Evolutionary conservation across 1,140 invertebrate species (phyloP).

Genomic region (Drosophila kurseongensis): DNA sequence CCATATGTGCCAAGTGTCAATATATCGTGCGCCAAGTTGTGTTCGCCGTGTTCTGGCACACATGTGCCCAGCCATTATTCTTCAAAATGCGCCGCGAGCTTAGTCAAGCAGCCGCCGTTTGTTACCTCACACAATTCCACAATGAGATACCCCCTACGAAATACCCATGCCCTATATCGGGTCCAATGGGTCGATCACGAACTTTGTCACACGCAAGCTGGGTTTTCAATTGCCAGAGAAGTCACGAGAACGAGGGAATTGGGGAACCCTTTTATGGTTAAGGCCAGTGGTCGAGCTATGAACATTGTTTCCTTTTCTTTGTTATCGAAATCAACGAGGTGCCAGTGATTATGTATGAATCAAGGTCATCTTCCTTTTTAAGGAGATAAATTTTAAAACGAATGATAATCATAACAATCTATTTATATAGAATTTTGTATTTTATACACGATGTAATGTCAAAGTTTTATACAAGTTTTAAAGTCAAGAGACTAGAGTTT

Average conservation of each 20-base stretch:
- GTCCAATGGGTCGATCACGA: slow-evolving; percentile 49
- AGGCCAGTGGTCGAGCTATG: background rate
- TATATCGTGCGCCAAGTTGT: slow-evolving; percentile 52
- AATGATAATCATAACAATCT: too few relatives aligned
- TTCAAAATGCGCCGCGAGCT: slow-evolving; percentile 74
- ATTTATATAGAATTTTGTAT: too few relatives aligned
- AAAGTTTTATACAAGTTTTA: too few relatives aligned
- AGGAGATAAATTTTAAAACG: background rate
- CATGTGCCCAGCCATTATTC: slow-evolving; percentile 55
- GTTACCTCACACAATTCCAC: slow-evolving; percentile 49
- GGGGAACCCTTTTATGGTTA: slow-evolving; percentile 14
- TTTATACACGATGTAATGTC: too few relatives aligned
- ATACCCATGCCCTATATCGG: slow-evolving; percentile 45
- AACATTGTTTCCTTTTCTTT: background rate
- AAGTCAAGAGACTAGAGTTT: too few relatives aligned
- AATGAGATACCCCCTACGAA: slow-evolving; percentile 23
- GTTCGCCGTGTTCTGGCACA: slow-evolving; percentile 10
- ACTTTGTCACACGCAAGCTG: slow-evolving; percentile 45
- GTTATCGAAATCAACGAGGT: background rate
- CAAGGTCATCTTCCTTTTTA: slow-evolving; percentile 22
- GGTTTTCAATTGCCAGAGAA: background rate
- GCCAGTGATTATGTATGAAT: slow-evolving; percentile 8
- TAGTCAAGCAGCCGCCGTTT: slow-evolving; percentile 36
- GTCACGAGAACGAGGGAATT: background rate
- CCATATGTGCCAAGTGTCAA: slow-evolving; percentile 67